Evolutionary conservation across 1,140 invertebrate genomes (phyloP).

Genomic region (Drosophila sp.): DNA sequence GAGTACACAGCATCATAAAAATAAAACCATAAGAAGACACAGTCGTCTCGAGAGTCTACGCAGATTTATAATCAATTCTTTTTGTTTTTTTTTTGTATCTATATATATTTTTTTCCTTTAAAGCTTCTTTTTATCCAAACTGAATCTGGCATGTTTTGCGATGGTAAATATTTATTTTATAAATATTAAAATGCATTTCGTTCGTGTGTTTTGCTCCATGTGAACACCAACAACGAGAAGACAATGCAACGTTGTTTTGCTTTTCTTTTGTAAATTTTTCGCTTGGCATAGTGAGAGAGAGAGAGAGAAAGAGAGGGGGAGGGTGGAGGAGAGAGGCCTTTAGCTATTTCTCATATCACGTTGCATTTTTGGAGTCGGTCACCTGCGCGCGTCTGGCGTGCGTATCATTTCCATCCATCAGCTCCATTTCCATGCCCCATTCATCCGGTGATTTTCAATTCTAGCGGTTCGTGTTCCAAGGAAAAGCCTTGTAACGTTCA

Average conservation of each 20-base stretch:
- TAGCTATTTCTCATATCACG: constrained; percentile 51
- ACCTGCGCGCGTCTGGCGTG: constrained; percentile 75
- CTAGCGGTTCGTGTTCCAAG: constrained; percentile 62
- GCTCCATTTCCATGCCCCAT: constrained; percentile 38
- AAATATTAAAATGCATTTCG: constrained; percentile 44
- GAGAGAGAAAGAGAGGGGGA: background rate
- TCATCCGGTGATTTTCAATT: constrained; percentile 27
- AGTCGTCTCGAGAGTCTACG: background rate
- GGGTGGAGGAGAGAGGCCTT: background rate
- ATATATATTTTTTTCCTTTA: too few species aligned
- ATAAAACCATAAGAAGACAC: background rate
- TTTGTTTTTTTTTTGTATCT: background rate
- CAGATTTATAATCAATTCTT: background rate
- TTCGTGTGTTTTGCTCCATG: constrained; percentile 12
- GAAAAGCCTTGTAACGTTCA: constrained; percentile 72
- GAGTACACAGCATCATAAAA: constrained; percentile 12
- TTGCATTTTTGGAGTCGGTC: constrained; percentile 64
- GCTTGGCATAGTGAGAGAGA: too few species aligned
- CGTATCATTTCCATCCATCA: constrained; percentile 52
- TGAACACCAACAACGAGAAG: constrained; percentile 4
- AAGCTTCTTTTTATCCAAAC: constrained; percentile 25
- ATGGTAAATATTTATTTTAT: constrained; percentile 52
- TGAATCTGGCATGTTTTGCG: constrained; percentile 16
- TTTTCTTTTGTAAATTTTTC: constrained; percentile 22
- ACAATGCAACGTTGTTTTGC: constrained; percentile 29